Evolutionary conservation across 2,888 invertebrate genomes (phyloP), one percentile per base, ranked within the genome.

Genomic region (Horisme vitalbata): DNA sequence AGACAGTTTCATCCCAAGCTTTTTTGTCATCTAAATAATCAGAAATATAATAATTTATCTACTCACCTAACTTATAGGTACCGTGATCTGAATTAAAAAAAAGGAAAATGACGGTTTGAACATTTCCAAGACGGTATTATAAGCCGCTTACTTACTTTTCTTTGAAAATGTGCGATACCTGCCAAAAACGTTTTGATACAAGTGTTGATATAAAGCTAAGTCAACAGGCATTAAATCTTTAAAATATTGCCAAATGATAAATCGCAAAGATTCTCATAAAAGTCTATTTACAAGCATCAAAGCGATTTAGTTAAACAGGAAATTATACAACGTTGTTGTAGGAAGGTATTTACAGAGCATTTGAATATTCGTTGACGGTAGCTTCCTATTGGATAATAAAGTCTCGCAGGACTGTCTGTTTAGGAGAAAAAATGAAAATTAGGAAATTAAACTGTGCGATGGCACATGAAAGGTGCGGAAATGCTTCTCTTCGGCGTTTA

Each of bases 381-480:
- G 76, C 81, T 87, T 88, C 88, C 88, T 85, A 86, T 87, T 83
- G 66, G 79, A 83, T 84, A 80, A 87, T 83, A 77, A 82, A 84
- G 74, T 82, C 78, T 69, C 60, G 68, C 67, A 70, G 64, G 67
- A 72, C 68, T 70, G 76, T 73, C 81, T 79, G 79, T 83, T 74
- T 76, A 61, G 70, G 65, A 69, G 69, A 75, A 75, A 71, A 75
- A 83, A 82, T 81, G 75, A 72, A 79, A 83, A 86, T 88, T 85
- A 83, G 86, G 86, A 87, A 88, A 88, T 88, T 87, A 86, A 79
- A 79, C 75, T 79, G 73, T 65, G 64, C 64, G 65, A 63, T 67
- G 74, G 75, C 61, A 76, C 68, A 73, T 83, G 73, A 83, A 83
- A 83, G 79, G 73, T 71, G 72, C 79, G 82, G 80, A 82, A 82